phyloP scores from a whole-genome alignment of 1,140 invertebrate genomes.

The Ceratitis capitata region DNA sequence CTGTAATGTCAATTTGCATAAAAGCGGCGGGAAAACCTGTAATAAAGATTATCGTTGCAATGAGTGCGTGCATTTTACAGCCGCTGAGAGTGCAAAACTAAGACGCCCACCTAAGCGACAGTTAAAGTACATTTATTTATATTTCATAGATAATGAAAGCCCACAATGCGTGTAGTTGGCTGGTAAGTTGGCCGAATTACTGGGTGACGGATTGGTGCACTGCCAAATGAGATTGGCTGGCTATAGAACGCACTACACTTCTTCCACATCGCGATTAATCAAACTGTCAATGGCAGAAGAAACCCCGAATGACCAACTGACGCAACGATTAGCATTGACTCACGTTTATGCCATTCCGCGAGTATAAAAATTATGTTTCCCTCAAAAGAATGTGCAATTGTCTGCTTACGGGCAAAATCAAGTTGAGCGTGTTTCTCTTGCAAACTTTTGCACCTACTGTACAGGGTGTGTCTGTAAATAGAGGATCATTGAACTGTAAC shows the following conservation, averaged over 20 bases:
- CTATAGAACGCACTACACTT: background rate
- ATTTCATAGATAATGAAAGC: background rate
- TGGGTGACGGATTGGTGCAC: no score
- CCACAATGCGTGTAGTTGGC: background rate
- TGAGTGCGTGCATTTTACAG: background rate
- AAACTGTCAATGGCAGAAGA: background rate
- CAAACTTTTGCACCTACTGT: background rate
- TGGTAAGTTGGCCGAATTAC: background rate
- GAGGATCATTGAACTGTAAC: constrained; percentile 12
- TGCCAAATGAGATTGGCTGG: background rate
- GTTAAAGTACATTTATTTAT: background rate
- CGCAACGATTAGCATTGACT: background rate
- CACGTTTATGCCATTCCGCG: background rate
- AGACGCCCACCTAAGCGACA: background rate
- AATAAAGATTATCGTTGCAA: background rate
- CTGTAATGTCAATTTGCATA: background rate
- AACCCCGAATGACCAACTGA: background rate
- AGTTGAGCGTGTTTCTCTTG: background rate
- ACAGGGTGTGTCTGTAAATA: background rate
- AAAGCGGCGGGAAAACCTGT: background rate
- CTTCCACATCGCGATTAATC: constrained; percentile 20
- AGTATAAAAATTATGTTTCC: background rate
- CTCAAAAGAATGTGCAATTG: background rate
- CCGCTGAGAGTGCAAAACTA: background rate
- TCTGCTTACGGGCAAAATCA: background rate